These are phyloP conservation scores for Cavia aperea DNA, from an alignment of 2,113 vertebrate genomes.

Conservation along the genomic window DNA sequence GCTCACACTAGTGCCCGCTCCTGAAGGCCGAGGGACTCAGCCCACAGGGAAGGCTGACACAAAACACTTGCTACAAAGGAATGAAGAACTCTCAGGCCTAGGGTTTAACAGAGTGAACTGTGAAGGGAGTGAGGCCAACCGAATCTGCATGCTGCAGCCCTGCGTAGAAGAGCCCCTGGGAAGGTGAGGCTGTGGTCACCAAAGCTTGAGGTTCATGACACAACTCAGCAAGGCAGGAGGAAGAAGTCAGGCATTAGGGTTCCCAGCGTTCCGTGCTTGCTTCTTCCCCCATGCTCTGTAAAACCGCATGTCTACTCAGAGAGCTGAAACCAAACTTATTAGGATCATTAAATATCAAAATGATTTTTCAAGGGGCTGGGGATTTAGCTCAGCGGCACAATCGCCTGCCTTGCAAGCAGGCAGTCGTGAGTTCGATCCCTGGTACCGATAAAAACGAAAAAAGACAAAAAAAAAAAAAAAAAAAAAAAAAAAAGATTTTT, in stretches of 20 bases:
- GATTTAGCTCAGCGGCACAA: no score
- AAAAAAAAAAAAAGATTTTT: neutral
- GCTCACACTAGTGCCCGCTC: neutral
- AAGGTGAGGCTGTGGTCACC: neutral
- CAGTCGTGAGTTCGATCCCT: no score
- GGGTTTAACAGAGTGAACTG: neutral
- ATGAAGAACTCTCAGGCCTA: neutral
- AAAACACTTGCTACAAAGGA: slow-evolving; percentile 35
- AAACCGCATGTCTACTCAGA: neutral
- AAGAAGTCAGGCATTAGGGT: neutral
- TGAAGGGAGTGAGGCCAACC: neutral
- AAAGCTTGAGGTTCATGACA: neutral
- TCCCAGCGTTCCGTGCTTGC: neutral
- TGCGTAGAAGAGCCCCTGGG: neutral
- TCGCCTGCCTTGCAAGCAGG: no score
- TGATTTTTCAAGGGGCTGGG: no score
- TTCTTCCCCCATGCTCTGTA: neutral
- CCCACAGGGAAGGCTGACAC: neutral
- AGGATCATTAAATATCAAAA: neutral
- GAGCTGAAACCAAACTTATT: neutral
- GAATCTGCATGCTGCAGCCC: neutral
- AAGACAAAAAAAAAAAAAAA: no score
- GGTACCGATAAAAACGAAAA: no score
- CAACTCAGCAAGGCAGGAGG: neutral
- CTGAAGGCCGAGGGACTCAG: neutral